Evolutionary conservation across 2,888 invertebrate species (phyloP).

Genomic region (Argynnis bischoffii): DNA sequence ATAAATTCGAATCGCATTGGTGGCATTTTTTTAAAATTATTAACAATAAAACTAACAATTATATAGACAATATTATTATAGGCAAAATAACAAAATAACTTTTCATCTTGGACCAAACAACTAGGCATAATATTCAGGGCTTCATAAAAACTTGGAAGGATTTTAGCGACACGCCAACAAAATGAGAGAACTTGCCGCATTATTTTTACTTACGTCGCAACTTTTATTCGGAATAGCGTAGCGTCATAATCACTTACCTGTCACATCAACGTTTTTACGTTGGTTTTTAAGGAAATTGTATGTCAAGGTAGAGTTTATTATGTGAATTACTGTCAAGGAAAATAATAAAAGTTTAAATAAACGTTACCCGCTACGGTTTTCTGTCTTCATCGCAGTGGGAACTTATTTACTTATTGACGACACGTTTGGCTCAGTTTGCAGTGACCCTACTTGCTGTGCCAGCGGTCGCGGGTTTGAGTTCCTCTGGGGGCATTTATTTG

Average conservation of each 20-base stretch:
- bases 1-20: too few relatives aligned
- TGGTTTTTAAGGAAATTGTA: slow-evolving; percentile 17
- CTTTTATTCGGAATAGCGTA: slow-evolving; percentile 41
- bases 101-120: slow-evolving; percentile 18
- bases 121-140: slow-evolving; percentile 39
- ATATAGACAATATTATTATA: too few relatives aligned
- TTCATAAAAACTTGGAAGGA: slow-evolving; percentile 58
- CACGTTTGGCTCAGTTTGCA: too few relatives aligned
- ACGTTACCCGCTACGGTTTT: too few relatives aligned
- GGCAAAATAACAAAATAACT: background rate
- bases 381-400: too few relatives aligned
- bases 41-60: too few relatives aligned
- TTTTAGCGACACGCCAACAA: slow-evolving; percentile 47
- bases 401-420: too few relatives aligned
- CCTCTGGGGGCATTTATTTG: too few relatives aligned
- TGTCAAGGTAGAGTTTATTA: slow-evolving; percentile 16
- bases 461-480: too few relatives aligned
- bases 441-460: too few relatives aligned
- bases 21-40: too few relatives aligned
- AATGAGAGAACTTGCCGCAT: slow-evolving; percentile 62
- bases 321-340: slow-evolving; percentile 4
- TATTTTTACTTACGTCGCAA: slow-evolving; percentile 53
- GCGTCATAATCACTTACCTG: slow-evolving; percentile 36
- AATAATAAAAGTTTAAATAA: slow-evolving; percentile 2
- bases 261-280: slow-evolving; percentile 17